Conservation (phyloP, 2,888 invertebrate genomes). For the Eucera pruinosa region DNA sequence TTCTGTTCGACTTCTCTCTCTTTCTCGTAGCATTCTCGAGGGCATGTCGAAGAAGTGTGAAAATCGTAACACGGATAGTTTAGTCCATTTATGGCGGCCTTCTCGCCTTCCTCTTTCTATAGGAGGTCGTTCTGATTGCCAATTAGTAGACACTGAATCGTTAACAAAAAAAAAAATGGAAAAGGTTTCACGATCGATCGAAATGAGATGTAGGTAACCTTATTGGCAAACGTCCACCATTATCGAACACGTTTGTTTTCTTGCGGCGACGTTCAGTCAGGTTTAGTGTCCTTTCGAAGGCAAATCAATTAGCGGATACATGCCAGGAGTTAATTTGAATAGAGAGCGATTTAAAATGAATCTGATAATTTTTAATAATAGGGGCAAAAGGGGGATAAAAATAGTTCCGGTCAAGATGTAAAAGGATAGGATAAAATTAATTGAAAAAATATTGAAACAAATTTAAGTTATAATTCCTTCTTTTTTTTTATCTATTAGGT, state of each 20-base stretch:
- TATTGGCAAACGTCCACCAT: conserved; percentile 48
- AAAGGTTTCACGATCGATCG: conserved; percentile 46
- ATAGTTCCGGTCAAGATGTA: no score
- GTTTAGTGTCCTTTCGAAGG: conserved; percentile 21
- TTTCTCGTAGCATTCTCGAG: neutral
- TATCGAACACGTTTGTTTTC: conserved; percentile 44
- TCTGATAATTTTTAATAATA: neutral
- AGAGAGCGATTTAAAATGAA: neutral
- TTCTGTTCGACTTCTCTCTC: conserved; percentile 1
- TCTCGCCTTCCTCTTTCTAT: conserved; percentile 44
- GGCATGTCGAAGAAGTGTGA: conserved; percentile 38
- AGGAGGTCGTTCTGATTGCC: conserved; percentile 19
- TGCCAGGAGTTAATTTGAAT: neutral
- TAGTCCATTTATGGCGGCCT: conserved; percentile 41
- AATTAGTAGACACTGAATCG: conserved; percentile 43
- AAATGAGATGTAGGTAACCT: conserved; percentile 45
- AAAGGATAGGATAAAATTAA: no score
- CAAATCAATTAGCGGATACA: conserved; percentile 33
- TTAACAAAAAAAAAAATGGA: conserved; percentile 12
- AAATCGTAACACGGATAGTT: conserved; percentile 44
- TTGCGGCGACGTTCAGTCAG: conserved; percentile 30
- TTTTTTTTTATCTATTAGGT: no score
- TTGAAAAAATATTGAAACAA: no score
- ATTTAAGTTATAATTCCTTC: no score
- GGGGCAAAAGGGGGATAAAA: no score